Evolutionary conservation across 1,140 invertebrate species (phyloP).

Genomic region (Druon quercuslanigerum): DNA sequence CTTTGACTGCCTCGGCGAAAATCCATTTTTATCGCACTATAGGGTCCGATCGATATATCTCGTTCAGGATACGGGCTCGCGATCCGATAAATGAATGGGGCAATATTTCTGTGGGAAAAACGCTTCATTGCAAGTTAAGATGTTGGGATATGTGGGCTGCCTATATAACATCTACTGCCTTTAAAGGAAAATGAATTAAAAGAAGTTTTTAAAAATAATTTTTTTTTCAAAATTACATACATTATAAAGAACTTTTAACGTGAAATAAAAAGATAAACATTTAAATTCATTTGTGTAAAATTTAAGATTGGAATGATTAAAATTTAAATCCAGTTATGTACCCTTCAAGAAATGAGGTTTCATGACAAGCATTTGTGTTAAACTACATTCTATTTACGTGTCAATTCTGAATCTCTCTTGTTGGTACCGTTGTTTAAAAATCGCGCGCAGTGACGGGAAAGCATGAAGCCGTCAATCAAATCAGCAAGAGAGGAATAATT

Average conservation of each 20-base stretch:
- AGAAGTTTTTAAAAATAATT: no score
- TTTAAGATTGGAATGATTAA: no score
- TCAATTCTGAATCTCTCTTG: no score
- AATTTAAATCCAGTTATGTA: no score
- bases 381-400: no score
- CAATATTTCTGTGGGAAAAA: slow-evolving; percentile 49
- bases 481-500: background rate
- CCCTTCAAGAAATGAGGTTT: no score
- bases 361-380: no score
- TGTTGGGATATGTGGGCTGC: background rate
- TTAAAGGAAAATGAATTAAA: background rate
- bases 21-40: slow-evolving; percentile 59
- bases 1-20: slow-evolving; percentile 42
- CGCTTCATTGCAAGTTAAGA: slow-evolving; percentile 38
- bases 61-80: slow-evolving; percentile 44
- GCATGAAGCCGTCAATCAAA: background rate
- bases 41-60: slow-evolving; percentile 58
- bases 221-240: no score
- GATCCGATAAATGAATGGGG: slow-evolving; percentile 55
- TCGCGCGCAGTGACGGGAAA: background rate
- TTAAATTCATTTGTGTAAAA: no score
- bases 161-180: background rate
- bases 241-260: no score
- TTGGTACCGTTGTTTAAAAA: background rate
- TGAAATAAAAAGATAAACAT: no score